These are phyloP conservation scores for Axinella damicornis DNA, from an alignment of 37 sponge, comb jelly and placozoan species.

Conservation along the genomic window DNA sequence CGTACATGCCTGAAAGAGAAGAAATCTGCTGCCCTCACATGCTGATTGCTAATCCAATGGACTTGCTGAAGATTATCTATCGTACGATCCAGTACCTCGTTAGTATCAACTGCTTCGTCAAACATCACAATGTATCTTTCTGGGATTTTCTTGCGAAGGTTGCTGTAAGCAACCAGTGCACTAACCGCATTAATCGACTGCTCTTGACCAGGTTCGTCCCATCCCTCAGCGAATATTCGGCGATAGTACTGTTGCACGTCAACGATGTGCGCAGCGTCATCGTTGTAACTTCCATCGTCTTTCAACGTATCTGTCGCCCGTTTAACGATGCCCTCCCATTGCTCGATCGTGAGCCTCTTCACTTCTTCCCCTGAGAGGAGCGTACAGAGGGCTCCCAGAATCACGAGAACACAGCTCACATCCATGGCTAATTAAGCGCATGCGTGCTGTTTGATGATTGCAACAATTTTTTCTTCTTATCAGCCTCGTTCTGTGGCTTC, in stretches of 20 bases:
- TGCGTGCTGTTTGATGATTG: too few relatives aligned
- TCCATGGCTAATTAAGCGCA: too few relatives aligned
- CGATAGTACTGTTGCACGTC: conserved; percentile 57
- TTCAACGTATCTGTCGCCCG: not conserved
- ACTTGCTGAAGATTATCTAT: conserved; percentile 50
- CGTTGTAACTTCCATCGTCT: not conserved
- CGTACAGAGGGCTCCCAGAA: too few relatives aligned
- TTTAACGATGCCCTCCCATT: conserved; percentile 57
- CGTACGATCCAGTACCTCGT: conserved; percentile 53
- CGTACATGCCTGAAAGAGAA: conserved; percentile 32
- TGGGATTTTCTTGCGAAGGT: conserved; percentile 26
- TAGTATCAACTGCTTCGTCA: conserved; percentile 15
- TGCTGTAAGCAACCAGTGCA: not conserved
- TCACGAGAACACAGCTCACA: too few relatives aligned
- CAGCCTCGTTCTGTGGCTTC: too few relatives aligned
- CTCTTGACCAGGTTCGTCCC: not conserved
- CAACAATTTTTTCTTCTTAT: too few relatives aligned
- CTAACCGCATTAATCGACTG: not conserved
- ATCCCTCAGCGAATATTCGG: conserved; percentile 17
- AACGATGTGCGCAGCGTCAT: conserved; percentile 51
- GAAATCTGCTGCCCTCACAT: conserved; percentile 57
- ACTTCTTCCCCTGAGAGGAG: too few relatives aligned
- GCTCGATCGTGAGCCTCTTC: too few relatives aligned
- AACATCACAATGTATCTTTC: conserved; percentile 75
- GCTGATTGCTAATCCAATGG: conserved; percentile 19